These are phyloP conservation scores for Drosophila grimshawi DNA, from an alignment of 1,140 invertebrate genomes.

Conservation along the genomic window DNA sequence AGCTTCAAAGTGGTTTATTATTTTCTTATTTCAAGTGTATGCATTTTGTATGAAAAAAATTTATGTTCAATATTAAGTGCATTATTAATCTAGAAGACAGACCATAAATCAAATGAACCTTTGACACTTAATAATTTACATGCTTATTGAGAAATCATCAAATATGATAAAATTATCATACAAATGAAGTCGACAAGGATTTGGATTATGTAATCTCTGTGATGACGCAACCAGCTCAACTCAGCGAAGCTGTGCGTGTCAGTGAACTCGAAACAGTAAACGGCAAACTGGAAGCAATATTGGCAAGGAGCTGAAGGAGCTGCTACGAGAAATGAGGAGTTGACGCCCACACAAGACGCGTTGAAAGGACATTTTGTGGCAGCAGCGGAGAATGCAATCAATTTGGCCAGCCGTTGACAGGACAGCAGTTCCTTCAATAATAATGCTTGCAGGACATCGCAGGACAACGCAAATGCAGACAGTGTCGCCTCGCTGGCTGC, in stretches of 20 bases:
- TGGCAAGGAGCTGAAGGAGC: background rate
- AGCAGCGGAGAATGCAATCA: conserved; percentile 58
- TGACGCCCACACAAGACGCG: conserved; percentile 40
- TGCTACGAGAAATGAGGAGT: background rate
- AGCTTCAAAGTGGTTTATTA: too few relatives aligned
- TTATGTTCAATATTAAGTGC: too few relatives aligned
- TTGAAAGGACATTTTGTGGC: conserved; percentile 47
- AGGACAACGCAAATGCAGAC: background rate
- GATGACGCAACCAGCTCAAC: conserved; percentile 28
- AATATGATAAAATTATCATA: conserved; percentile 25
- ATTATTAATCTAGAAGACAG: too few relatives aligned
- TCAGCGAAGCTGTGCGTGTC: conserved; percentile 35
- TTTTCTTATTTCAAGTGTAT: too few relatives aligned
- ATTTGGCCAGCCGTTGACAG: conserved; percentile 68
- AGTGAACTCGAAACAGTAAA: conserved; percentile 53
- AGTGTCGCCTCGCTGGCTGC: conserved; percentile 60
- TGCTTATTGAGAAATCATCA: conserved; percentile 10
- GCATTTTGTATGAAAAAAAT: too few relatives aligned
- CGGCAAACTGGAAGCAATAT: background rate
- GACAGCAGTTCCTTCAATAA: conserved; percentile 39
- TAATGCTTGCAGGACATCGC: conserved; percentile 37
- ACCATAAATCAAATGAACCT: too few relatives aligned
- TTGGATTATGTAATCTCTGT: conserved; percentile 4
- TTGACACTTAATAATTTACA: background rate
- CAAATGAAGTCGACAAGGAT: conserved; percentile 1